Base-by-base conservation (phyloP, 2,113 vertebrate genomes). In the Misgurnus anguillicaudatus region DNA sequence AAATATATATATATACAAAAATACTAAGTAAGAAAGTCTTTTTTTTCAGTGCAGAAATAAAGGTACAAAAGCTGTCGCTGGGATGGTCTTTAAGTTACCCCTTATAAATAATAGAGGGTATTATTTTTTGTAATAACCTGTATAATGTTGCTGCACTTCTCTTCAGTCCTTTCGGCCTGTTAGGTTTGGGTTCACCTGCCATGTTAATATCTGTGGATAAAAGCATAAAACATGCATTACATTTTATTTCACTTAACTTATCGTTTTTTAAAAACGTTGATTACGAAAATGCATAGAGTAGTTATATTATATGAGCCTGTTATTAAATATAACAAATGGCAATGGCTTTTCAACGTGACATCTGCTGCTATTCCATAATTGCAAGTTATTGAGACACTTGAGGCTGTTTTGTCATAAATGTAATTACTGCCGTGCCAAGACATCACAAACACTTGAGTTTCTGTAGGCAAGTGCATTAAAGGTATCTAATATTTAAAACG, bases 161-260 rank as follows among this genome's bases (percentile, higher is more conserved):
- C 92, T 98, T 98, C 87, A 96, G 88, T 47, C 91, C 92, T 87
- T 96, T 97, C 38, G 94, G 91, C 90, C 96, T 93, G 86, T 90
- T 94, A 14, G 96, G 95, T 77, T 93, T 96, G 19, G 96, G 95
- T 78, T 98, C 96, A 82, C 96, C 96, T 0, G 96, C 97, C 96
- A 98, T 98, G 90, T 98, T 98, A 89, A 98, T 95, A 85, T 98
- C 97, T 97, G 92, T 71, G 78, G 86, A 17, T 55, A 89, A 64
- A 9, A 17, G 85, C 77, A 5, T 24, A 47, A 9, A 68, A 45
- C 63, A 57, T 47, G 4, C 21, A 38, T 31, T 61, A 5, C 36
- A 24, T 68, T 31, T n/a, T 39, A 62, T 16, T 66, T 65, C 6
- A 47, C 1, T n/a, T 75, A n/a, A 41, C 6, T 14, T 4, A 6